Percentiles rank a stretch among this genome's conserved stretches.
Conservation (phyloP, 37 sponge, comb jelly and placozoan genomes). For the Oopsacas minuta region DNA sequence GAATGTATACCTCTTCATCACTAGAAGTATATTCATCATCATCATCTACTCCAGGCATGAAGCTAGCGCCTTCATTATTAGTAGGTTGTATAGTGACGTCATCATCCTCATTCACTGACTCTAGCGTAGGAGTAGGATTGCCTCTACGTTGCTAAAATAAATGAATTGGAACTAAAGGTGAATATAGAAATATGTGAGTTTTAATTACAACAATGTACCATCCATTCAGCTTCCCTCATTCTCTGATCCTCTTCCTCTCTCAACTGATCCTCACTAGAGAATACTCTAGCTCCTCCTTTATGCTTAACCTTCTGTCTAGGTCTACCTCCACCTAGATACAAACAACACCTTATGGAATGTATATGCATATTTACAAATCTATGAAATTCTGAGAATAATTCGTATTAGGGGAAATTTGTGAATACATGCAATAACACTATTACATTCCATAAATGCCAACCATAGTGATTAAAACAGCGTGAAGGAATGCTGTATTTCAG, state of each 20-base stretch:
- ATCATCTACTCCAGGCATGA: not conserved
- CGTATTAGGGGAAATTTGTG: too few relatives aligned
- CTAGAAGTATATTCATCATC: not conserved
- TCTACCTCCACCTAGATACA: conserved; percentile 5
- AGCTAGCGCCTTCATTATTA: not conserved
- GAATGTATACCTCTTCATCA: conserved; percentile 13
- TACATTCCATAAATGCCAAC: too few relatives aligned
- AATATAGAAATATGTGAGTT: too few relatives aligned
- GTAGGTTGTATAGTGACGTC: not conserved
- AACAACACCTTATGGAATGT: not conserved
- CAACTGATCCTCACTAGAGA: not conserved
- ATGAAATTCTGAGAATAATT: too few relatives aligned
- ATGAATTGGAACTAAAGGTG: too few relatives aligned
- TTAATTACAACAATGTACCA: too few relatives aligned
- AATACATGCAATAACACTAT: too few relatives aligned
- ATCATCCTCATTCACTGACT: not conserved
- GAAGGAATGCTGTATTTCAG: too few relatives aligned
- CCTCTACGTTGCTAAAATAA: too few relatives aligned
- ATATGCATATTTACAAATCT: not conserved
- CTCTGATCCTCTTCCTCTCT: not conserved
- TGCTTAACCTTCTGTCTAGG: not conserved
- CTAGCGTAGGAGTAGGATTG: too few relatives aligned
- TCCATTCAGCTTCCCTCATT: not conserved
- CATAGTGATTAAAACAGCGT: too few relatives aligned
- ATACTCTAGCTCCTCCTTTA: not conserved